These are phyloP conservation scores for Sminthurinus aureus DNA, from an alignment of 2,888 invertebrate genomes.

Conservation along the genomic window DNA sequence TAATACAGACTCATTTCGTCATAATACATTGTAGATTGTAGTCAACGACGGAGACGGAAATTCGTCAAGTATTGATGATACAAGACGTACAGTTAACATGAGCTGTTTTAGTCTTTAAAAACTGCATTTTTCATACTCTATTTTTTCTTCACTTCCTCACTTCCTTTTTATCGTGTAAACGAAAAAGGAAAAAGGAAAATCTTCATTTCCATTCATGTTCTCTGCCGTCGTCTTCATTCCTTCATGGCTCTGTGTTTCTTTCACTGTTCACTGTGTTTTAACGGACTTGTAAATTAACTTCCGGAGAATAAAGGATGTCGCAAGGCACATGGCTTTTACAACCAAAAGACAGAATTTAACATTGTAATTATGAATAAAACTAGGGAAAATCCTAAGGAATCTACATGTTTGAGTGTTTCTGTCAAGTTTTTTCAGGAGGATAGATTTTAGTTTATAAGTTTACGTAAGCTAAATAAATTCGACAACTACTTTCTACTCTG, in stretches of 20 bases:
- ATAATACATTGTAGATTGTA: no score
- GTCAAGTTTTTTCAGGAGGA: not conserved
- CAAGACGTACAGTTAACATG: no score
- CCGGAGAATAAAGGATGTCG: conserved; percentile 25
- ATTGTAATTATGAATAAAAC: not conserved
- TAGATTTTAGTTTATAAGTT: not conserved
- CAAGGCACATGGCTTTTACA: conserved; percentile 28
- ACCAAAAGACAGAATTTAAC: not conserved
- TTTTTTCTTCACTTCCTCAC: conserved; percentile 14
- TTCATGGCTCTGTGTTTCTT: not conserved
- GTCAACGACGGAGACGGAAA: not conserved
- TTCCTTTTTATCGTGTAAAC: conserved; percentile 39
- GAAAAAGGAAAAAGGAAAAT: no score
- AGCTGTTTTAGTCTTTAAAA: conserved; percentile 8
- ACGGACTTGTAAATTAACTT: conserved; percentile 36
- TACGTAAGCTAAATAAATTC: not conserved
- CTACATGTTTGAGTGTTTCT: not conserved
- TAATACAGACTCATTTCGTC: not conserved
- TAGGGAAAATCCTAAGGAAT: not conserved
- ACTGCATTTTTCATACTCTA: not conserved
- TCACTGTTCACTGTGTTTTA: conserved; percentile 7
- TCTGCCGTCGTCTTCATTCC: not conserved
- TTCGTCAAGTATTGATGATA: not conserved
- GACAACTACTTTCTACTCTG: not conserved
- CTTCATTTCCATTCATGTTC: not conserved